Percentiles rank a stretch among this genome's conserved stretches.
These are phyloP conservation scores for Macrochelys suwanniensis DNA, from an alignment of 2,797 vertebrate species.

Conservation along the genomic window DNA sequence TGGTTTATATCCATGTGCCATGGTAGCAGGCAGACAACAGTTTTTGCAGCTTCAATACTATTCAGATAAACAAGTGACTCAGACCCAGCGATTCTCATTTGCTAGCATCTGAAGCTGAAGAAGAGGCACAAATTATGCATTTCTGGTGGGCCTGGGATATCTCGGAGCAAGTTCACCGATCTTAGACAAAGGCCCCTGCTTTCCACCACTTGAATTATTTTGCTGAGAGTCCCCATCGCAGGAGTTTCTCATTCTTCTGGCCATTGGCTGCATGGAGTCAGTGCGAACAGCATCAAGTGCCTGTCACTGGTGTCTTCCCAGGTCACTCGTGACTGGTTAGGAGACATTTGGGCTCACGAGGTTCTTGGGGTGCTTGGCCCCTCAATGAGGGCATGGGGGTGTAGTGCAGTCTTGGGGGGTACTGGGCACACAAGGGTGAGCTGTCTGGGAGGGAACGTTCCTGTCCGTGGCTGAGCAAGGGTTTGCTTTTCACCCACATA, in stretches of 20 bases:
- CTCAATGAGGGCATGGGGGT: too few relatives aligned
- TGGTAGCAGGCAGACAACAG: background rate
- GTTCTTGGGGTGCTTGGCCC: background rate
- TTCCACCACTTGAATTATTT: too few relatives aligned
- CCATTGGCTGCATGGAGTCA: too few relatives aligned
- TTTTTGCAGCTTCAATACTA: background rate
- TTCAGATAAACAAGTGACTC: background rate
- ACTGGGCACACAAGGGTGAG: background rate
- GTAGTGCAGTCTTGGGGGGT: background rate
- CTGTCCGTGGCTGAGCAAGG: background rate
- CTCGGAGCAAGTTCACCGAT: background rate
- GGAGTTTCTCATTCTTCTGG: background rate
- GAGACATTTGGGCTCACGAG: background rate
- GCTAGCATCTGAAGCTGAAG: background rate
- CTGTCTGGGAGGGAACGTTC: background rate
- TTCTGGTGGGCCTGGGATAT: background rate
- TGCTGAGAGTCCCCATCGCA: too few relatives aligned
- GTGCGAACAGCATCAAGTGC: fast-evolving
- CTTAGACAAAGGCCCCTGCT: background rate
- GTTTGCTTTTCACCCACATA: background rate
- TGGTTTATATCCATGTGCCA: background rate
- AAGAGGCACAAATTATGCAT: background rate
- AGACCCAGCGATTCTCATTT: background rate
- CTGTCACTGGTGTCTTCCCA: background rate
- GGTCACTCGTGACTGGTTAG: background rate